Evolutionary conservation across 2,797 vertebrate genomes (phyloP), one percentile per base, ranked within the genome.

Genomic region (Craterocephalus amniculus): DNA sequence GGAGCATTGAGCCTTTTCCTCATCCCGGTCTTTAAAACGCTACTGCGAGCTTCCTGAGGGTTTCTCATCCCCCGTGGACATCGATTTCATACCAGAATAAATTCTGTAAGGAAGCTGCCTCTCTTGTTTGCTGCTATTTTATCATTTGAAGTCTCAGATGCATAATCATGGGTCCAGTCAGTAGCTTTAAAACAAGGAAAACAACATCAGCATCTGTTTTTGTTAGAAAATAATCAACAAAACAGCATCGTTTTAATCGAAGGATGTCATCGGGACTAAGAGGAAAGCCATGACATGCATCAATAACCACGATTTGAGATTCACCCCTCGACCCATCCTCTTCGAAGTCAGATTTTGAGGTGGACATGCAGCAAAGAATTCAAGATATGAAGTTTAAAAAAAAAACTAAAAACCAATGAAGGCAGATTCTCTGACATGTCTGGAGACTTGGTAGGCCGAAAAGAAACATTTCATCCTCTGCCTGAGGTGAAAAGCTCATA

Each of bases 11-110:
- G 13, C 38, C 14, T 40, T 13, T 40, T 18, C 66, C 58, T 63
- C 63, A 68, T 71, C 67, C 66, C 13, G 2, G 20, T 65, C 66
- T 35, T 4, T 72, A 77, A 83, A 81, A 78, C 62, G 70, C 1
- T 35, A 61, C 67, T 67, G 38, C 75, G 72, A 82, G 76, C 75
- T 76, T 87, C 81, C 80, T 32, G 60, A 38, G 78, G 81, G 78
- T 74, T 62, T 45, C 62, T 75, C 36, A 0, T 43, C 58, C 67
- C 43, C 32, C 52, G 26, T 71, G 52, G 69, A 70, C 66, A 71
- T 76, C 64, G 75, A 81, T 62, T 62, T 83, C 52, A 68, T 29
- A 60, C 20, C 58, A 10, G 8, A 31, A 26, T n/a, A 60, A 35
- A 20, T 63, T 86, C 49, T 1, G 55, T 6, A 36, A 78, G 67